Conservation (phyloP, 2,113 vertebrate genomes). For the Semnornis frantzii region DNA sequence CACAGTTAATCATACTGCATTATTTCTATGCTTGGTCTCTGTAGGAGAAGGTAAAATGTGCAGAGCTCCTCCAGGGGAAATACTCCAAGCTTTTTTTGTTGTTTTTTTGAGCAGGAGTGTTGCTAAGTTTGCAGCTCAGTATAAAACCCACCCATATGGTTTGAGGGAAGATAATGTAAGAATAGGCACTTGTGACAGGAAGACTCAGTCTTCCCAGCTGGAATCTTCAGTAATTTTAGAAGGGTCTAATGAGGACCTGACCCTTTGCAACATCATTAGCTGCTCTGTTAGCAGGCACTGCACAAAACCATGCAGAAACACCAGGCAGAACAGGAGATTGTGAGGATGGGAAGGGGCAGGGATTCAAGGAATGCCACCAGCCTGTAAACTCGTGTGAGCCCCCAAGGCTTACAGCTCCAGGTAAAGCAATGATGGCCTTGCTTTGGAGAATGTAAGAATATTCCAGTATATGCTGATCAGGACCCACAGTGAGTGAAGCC, state of each 20-base stretch:
- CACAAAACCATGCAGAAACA: not conserved
- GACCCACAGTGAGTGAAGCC: not conserved
- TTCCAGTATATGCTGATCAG: not conserved
- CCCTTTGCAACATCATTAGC: not conserved
- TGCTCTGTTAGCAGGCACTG: not conserved
- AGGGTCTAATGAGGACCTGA: not conserved
- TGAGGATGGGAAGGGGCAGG: not conserved
- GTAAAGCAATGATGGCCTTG: not conserved
- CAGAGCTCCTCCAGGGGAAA: not conserved
- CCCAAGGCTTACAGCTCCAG: not conserved
- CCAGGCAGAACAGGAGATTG: not conserved
- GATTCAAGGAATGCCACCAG: not conserved
- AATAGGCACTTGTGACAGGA: not conserved
- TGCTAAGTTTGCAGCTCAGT: not conserved
- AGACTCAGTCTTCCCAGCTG: not conserved
- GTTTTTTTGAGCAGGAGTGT: not conserved
- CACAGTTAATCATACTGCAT: not conserved
- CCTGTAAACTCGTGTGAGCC: not conserved
- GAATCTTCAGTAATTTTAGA: not conserved
- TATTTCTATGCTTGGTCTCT: not conserved
- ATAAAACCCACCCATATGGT: not conserved
- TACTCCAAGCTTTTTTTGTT: not conserved
- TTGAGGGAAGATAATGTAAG: not conserved
- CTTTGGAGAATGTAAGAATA: not conserved
- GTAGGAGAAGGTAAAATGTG: not conserved